Conservation (phyloP, 2,888 invertebrate species). For the Ormia ochracea region DNA sequence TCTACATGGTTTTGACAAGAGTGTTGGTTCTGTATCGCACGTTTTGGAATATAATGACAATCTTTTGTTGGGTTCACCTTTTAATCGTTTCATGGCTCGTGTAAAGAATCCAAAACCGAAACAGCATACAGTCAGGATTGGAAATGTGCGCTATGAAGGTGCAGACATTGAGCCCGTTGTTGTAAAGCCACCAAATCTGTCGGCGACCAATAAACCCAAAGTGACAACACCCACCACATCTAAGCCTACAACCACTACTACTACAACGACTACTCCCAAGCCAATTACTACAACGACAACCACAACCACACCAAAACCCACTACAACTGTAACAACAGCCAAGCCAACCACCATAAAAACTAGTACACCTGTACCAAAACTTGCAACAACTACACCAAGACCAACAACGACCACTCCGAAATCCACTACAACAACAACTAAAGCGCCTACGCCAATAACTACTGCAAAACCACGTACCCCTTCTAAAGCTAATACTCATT, state of each 20-base stretch:
- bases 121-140: constrained; percentile 69
- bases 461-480: constrained; percentile 64
- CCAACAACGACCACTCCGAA: constrained; percentile 62
- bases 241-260: constrained; percentile 64
- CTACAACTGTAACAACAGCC: constrained; percentile 61
- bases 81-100: constrained; percentile 81
- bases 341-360: constrained; percentile 66
- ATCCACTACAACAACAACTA: constrained; percentile 64
- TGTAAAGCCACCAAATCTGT: constrained; percentile 65
- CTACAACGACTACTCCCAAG: constrained; percentile 64
- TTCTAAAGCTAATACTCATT: constrained; percentile 66
- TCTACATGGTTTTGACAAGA: constrained; percentile 81
- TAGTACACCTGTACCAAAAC: constrained; percentile 45
- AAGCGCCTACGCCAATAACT: constrained; percentile 31
- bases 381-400: not conserved
- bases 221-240: constrained; percentile 37
- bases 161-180: constrained; percentile 70
- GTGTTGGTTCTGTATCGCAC: constrained; percentile 80
- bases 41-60: constrained; percentile 82
- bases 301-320: constrained; percentile 55
- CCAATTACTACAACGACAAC: constrained; percentile 63
- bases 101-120: constrained; percentile 78
- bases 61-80: constrained; percentile 84
- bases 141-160: constrained; percentile 74
- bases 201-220: constrained; percentile 64